These are phyloP conservation scores for Cyanoderma ruficeps DNA, from an alignment of 2,113 vertebrate genomes.

Conservation along the genomic window DNA sequence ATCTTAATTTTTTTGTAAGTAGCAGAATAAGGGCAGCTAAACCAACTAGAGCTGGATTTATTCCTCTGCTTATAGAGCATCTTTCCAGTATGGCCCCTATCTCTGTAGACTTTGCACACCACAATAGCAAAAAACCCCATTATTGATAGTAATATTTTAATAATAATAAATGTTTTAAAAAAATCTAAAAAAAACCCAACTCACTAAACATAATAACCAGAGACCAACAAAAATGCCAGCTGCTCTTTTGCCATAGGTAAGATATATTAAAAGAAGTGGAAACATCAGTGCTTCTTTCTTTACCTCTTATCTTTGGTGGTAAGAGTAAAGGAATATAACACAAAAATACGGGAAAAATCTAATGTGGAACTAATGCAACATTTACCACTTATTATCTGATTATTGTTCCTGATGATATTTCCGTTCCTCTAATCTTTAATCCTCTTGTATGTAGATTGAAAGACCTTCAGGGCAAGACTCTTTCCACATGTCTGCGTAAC, in stretches of 20 bases:
- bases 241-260: background rate
- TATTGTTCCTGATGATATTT: constrained; percentile 14
- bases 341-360: background rate
- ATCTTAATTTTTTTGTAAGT: background rate
- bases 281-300: constrained; percentile 9
- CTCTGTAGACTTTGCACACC: background rate
- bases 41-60: background rate
- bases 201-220: background rate
- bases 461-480: constrained; percentile 32
- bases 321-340: background rate
- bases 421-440: constrained; percentile 17
- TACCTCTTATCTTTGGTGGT: background rate
- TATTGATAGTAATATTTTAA: background rate
- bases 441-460: constrained; percentile 26
- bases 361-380: constrained; percentile 51
- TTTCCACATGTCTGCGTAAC: background rate
- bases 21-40: background rate
- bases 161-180: background rate
- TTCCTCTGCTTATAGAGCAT: background rate
- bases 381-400: constrained; percentile 53
- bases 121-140: background rate
- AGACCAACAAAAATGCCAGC: background rate
- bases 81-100: background rate
- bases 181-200: background rate
- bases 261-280: background rate